Evolutionary conservation across 2,888 invertebrate species (phyloP).

Genomic region (Cosmopolites sordidus): DNA sequence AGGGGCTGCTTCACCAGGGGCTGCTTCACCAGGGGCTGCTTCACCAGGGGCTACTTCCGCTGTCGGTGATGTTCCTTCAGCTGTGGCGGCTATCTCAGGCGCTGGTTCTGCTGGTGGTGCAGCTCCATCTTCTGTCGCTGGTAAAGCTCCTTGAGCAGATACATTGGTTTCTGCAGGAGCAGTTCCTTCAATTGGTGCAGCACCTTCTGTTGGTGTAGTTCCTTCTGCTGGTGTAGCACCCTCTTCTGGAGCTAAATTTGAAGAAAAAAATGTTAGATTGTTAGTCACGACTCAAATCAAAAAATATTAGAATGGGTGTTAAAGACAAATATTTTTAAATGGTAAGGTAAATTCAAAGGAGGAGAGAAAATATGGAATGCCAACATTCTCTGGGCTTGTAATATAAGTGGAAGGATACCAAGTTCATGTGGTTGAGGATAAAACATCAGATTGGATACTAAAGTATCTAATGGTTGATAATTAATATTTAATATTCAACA

Average conservation of each 20-base stretch:
- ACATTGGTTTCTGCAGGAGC: conserved; percentile 34
- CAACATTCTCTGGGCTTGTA: too few species aligned
- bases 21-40: conserved; percentile 33
- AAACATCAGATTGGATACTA: too few species aligned
- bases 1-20: conserved; percentile 29
- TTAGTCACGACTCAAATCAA: too few species aligned
- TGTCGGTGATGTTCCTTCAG: conserved; percentile 33
- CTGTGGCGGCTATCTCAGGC: conserved; percentile 25
- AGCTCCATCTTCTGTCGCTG: conserved; percentile 14
- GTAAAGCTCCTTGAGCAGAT: conserved; percentile 40
- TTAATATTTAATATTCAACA: too few species aligned
- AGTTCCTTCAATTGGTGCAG: conserved; percentile 28
- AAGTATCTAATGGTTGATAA: too few species aligned
- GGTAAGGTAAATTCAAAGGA: too few species aligned
- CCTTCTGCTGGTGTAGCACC: conserved; percentile 24
- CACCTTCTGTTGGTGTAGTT: conserved; percentile 28
- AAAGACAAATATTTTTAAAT: too few species aligned
- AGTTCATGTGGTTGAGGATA: too few species aligned
- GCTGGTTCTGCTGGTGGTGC: conserved; percentile 40
- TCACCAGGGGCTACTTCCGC: conserved; percentile 35
- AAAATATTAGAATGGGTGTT: too few species aligned
- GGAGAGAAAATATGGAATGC: too few species aligned
- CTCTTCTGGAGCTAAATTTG: not conserved
- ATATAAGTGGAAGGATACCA: too few species aligned
- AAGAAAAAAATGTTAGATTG: too few species aligned